Conservation (phyloP, 2,113 vertebrate genomes). For the Ochotona curzoniae region DNA sequence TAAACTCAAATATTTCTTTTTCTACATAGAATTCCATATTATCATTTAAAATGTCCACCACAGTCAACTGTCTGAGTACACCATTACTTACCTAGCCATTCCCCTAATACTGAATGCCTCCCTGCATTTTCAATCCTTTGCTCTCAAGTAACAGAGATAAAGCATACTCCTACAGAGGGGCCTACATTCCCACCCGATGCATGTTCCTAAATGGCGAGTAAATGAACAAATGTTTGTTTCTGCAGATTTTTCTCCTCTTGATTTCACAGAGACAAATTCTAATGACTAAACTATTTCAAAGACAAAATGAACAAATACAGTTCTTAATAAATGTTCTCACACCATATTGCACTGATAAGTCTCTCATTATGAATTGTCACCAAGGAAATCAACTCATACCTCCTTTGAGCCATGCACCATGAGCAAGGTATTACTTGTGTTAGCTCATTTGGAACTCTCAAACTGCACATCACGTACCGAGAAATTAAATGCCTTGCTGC, state of each 20-base stretch:
- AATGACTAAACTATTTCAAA: conserved; percentile 48
- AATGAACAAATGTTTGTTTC: conserved; percentile 45
- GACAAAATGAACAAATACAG: background rate
- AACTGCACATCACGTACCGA: background rate
- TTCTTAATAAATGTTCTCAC: background rate
- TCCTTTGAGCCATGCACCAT: background rate
- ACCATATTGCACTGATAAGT: background rate
- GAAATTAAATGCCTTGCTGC: background rate
- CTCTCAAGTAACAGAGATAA: background rate
- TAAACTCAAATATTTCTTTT: conserved; percentile 13
- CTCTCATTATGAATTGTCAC: background rate
- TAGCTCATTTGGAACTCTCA: background rate
- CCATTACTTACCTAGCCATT: background rate
- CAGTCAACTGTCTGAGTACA: background rate
- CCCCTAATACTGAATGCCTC: background rate
- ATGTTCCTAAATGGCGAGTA: conserved; percentile 36
- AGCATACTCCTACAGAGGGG: background rate
- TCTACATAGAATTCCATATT: background rate
- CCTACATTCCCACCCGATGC: background rate
- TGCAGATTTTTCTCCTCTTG: conserved; percentile 1
- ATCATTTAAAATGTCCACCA: conserved; percentile 23
- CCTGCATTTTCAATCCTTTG: background rate
- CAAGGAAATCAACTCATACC: background rate
- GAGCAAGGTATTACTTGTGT: background rate
- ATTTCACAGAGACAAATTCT: conserved; percentile 29